A percentile compares a stretch with the other conserved stretches of the same genome.
Conservation (phyloP, 2,797 vertebrate species). For the Craterocephalus amniculus region DNA sequence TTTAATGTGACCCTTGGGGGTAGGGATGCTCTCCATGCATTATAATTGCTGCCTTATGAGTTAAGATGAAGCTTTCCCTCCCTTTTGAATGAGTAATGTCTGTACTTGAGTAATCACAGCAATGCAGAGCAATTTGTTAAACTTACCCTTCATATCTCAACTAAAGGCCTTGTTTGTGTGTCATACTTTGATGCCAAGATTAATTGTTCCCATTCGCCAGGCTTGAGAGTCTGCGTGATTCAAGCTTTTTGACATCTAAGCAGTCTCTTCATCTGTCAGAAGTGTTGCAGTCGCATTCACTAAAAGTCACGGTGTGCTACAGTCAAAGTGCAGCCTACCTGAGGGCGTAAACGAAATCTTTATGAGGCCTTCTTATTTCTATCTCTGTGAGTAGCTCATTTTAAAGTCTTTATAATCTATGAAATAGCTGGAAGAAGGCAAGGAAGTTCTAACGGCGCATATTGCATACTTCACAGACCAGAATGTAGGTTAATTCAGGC, state of each 20-base stretch:
- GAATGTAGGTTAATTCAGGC: slow-evolving; percentile 49
- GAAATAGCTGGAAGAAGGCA: slow-evolving; percentile 42
- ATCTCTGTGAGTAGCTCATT: slow-evolving; percentile 45
- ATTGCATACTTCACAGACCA: slow-evolving; percentile 37
- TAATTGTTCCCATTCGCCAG: background rate
- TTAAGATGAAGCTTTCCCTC: slow-evolving; percentile 28
- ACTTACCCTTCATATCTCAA: slow-evolving; percentile 13
- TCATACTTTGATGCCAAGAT: slow-evolving; percentile 7
- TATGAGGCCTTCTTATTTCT: slow-evolving; percentile 44
- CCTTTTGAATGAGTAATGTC: slow-evolving; percentile 16
- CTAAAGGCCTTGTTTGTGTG: slow-evolving; percentile 21
- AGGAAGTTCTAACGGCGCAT: slow-evolving; percentile 14
- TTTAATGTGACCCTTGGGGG: slow-evolving; percentile 79
- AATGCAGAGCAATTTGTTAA: slow-evolving; percentile 14
- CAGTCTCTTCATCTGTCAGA: slow-evolving; percentile 5
- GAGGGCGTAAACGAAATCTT: slow-evolving; percentile 45
- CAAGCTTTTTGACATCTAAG: background rate
- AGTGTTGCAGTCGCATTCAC: slow-evolving; percentile 15
- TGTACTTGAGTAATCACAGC: slow-evolving; percentile 19
- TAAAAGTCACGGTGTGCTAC: slow-evolving; percentile 34
- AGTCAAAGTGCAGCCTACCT: slow-evolving; percentile 26
- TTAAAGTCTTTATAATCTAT: slow-evolving; percentile 57
- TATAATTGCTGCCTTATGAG: slow-evolving; percentile 66
- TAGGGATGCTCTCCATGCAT: slow-evolving; percentile 65
- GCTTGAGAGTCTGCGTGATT: background rate